Percentiles rank a stretch among this genome's conserved stretches.
Conservation (phyloP, 2,797 vertebrate genomes). For the Amblyraja radiata region DNA sequence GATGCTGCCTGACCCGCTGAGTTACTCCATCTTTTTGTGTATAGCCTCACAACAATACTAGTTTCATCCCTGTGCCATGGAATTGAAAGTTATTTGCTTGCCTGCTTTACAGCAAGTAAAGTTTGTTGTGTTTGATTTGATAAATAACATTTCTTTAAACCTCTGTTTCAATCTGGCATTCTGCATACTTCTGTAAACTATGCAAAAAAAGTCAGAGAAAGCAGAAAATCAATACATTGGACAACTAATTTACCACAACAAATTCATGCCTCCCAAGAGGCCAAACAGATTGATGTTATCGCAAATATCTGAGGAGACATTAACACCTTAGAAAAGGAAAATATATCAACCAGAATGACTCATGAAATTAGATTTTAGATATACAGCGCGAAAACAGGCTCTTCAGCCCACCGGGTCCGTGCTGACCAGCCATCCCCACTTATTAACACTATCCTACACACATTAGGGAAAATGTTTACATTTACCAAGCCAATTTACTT, state of each 20-base stretch:
- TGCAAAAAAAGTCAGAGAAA: background rate
- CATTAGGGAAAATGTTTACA: no score
- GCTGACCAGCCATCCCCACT: no score
- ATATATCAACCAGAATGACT: background rate
- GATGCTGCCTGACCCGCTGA: no score
- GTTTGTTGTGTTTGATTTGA: background rate
- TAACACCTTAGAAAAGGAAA: background rate
- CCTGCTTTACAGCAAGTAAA: background rate
- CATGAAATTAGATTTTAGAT: background rate
- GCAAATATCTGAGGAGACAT: background rate
- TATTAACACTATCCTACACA: no score
- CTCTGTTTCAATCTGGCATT: background rate
- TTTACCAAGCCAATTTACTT: no score
- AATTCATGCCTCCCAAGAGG: background rate
- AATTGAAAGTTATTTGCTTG: background rate
- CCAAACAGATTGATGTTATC: background rate
- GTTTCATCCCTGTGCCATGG: background rate
- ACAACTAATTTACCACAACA: constrained; percentile 10
- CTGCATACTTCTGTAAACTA: background rate
- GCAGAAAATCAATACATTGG: background rate
- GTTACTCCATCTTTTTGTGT: no score
- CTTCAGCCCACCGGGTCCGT: no score
- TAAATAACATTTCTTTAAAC: background rate
- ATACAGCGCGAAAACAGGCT: no score
- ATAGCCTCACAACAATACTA: background rate